Base-by-base conservation (phyloP, 2,888 invertebrate species). In the Eilema depressum region DNA sequence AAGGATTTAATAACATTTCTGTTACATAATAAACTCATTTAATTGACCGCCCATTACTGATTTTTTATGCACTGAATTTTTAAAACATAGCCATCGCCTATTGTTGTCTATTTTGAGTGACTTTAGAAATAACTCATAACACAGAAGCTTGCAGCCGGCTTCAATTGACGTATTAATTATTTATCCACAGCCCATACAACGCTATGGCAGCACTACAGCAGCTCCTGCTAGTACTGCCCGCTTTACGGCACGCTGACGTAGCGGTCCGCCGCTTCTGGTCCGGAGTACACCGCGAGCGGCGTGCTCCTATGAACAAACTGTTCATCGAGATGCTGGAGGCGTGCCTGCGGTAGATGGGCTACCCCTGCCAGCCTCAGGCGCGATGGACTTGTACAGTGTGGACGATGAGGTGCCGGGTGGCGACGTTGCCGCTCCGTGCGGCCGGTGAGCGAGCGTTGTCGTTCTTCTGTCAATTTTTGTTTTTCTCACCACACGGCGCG, bases 251-350 rank as follows among this genome's bases (percentile, higher is more conserved):
- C 92, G 98, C 98, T 1, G 99, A 99, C 93, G 97, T 97, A 75
- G 97, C 98, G 64, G 97, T 99, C 81, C 96, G 99, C 66, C 97
- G 97, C 85, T 99, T 98, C 95, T 99, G 99, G 99, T 96, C 97
- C 61, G 96, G 96, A 82, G 97, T 99, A 66, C 98, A 98, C 87
- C 97, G 98, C 86, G 98, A 98, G 79, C 98, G 98, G 8, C 97
- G 98, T 89, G 98, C 98, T 74, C 97, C 97, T 82, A 98, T 99
- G 98, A 99, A 99, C 96, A 99, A 99, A 93, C 96, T 99, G 68
- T 99, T 99, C 95, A 96, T 98, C 64, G 99, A 99, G 96, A 99
- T 99, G 99, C 96, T 99, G 74, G 99, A 99, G 91, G 97, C 98
- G 2, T 97, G 96, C 76, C 92, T 96, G 80, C 96, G 96, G 96